Evolutionary conservation across 2,113 vertebrate species (phyloP).

Genomic region (Falcunculus frontatus): DNA sequence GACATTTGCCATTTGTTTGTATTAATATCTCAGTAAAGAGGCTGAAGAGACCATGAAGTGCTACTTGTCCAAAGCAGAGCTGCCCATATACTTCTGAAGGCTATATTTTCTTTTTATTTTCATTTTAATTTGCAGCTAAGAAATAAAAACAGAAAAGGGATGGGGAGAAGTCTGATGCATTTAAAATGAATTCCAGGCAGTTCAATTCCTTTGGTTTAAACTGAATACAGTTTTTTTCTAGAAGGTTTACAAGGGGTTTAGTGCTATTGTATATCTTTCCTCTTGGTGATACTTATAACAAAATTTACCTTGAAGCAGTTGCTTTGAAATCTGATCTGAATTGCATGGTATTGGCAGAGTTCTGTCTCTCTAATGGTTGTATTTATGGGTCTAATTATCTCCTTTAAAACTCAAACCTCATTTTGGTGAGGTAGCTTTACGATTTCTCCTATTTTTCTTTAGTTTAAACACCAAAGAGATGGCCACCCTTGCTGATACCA

Average conservation of each 20-base stretch:
- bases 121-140: conserved; percentile 21
- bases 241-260: not conserved
- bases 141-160: not conserved
- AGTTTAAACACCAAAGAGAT: not conserved
- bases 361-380: not conserved
- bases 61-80: conserved; percentile 71
- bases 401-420: not conserved
- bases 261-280: not conserved
- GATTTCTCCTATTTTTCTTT: not conserved
- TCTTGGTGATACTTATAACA: not conserved
- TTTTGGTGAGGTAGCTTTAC: not conserved
- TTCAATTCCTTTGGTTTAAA: not conserved
- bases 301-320: not conserved
- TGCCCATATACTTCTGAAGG: conserved; percentile 60
- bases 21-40: conserved; percentile 52
- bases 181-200: not conserved
- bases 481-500: not conserved
- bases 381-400: not conserved
- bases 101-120: not conserved
- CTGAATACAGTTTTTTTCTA: not conserved
- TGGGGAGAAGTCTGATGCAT: not conserved
- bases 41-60: conserved; percentile 70
- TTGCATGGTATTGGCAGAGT: not conserved
- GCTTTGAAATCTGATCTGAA: not conserved
- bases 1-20: not conserved